Evolutionary conservation across 2,888 invertebrate species (phyloP).

Genomic region (Carterocephalus palaemon): DNA sequence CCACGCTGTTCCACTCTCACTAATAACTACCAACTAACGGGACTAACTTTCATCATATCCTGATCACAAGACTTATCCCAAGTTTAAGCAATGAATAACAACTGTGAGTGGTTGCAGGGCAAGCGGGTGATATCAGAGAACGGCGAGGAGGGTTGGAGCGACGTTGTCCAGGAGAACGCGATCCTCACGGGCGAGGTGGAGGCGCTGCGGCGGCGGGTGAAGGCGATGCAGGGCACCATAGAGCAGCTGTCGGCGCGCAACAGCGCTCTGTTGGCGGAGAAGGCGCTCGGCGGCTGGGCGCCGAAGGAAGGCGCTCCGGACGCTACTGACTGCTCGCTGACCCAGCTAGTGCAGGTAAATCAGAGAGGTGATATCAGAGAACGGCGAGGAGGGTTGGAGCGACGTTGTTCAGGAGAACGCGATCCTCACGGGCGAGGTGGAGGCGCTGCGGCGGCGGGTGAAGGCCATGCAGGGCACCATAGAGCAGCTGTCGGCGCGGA

Average conservation of each 20-base stretch:
- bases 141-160: constrained; percentile 92
- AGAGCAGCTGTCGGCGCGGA: constrained; percentile 89
- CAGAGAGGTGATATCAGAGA: constrained; percentile 89
- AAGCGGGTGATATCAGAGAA: constrained; percentile 92
- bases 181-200: constrained; percentile 94
- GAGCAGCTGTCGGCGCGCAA: constrained; percentile 91
- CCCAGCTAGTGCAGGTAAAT: constrained; percentile 74
- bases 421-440: constrained; percentile 92
- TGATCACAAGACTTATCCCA: too few species aligned
- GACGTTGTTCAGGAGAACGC: constrained; percentile 98
- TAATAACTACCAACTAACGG: too few species aligned
- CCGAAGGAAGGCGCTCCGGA: constrained; percentile 64
- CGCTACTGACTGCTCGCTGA: constrained; percentile 62
- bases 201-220: constrained; percentile 91
- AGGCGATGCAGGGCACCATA: constrained; percentile 96
- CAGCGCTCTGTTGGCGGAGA: constrained; percentile 88
- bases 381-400: constrained; percentile 92
- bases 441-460: constrained; percentile 90
- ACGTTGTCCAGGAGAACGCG: constrained; percentile 97
- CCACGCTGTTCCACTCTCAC: too few species aligned
- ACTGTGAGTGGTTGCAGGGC: too few species aligned
- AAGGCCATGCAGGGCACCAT: constrained; percentile 98
- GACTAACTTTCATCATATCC: too few species aligned
- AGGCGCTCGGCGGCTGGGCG: constrained; percentile 83
- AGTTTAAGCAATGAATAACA: too few species aligned